phyloP scores from a whole-genome alignment of 2,797 vertebrate species.

The Cheirogaleus major region DNA sequence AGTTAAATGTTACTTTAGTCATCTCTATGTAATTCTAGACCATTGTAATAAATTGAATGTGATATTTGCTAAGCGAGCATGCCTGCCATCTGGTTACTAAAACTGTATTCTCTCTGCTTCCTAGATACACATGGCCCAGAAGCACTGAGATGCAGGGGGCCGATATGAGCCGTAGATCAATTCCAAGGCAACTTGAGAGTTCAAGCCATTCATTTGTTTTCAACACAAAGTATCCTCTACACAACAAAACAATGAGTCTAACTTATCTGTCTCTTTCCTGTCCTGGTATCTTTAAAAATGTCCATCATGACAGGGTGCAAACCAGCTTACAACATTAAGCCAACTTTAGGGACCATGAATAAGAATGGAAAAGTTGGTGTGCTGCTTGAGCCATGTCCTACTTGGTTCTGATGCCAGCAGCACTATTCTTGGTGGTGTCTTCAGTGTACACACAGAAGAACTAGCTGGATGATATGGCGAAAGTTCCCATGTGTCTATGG shows the following conservation, averaged over 20 bases:
- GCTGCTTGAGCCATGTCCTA: background rate
- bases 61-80: conserved; percentile 76
- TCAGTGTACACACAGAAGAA: background rate
- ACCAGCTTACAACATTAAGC: background rate
- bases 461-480: background rate
- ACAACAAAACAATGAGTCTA: conserved; percentile 41
- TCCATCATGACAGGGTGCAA: background rate
- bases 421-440: background rate
- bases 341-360: background rate
- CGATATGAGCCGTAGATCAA: conserved; percentile 48
- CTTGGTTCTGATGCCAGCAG: background rate
- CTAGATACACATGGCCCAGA: conserved; percentile 64
- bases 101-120: conserved; percentile 66
- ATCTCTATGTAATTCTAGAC: conserved; percentile 74
- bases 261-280: conserved; percentile 46
- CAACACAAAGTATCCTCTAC: conserved; percentile 47
- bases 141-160: conserved; percentile 37
- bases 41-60: conserved; percentile 73
- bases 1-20: conserved; percentile 75
- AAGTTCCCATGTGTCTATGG: background rate
- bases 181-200: conserved; percentile 60
- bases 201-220: conserved; percentile 68
- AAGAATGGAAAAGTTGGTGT: background rate
- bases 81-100: conserved; percentile 78
- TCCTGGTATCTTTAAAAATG: conserved; percentile 44